Conservation (phyloP, 23 tunicate species). For the Halocynthia aurantium region DNA sequence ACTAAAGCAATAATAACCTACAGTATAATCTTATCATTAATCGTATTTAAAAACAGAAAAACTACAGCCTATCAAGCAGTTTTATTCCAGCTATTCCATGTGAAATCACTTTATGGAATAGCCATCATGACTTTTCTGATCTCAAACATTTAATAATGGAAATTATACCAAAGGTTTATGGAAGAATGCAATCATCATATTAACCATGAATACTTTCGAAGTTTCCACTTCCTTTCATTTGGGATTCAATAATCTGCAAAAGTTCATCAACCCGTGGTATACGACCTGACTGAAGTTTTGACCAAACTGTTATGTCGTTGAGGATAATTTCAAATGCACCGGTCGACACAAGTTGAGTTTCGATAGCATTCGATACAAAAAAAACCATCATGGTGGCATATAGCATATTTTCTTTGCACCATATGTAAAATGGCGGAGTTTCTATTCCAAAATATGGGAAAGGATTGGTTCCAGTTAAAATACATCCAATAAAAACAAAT, state of each 20-base stretch:
- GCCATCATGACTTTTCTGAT: too few species aligned
- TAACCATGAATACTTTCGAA: constrained; percentile 16
- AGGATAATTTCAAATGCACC: constrained; percentile 92
- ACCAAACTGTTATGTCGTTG: constrained; percentile 86
- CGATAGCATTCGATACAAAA: constrained; percentile 87
- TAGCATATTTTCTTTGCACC: constrained; percentile 86
- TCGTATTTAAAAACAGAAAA: too few species aligned
- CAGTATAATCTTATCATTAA: too few species aligned
- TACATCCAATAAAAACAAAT: constrained; percentile 69
- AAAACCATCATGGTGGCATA: constrained; percentile 91
- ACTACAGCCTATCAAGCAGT: too few species aligned
- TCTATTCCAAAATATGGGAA: constrained; percentile 59
- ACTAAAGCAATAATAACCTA: too few species aligned
- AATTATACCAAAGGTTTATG: too few species aligned
- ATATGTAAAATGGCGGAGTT: constrained; percentile 60
- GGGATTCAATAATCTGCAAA: constrained; percentile 78
- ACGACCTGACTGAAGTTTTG: constrained; percentile 83
- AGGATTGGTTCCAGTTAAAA: constrained; percentile 70
- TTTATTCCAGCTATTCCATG: too few species aligned
- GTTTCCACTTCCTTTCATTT: constrained; percentile 32
- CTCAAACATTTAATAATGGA: too few species aligned
- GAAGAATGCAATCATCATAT: neutral
- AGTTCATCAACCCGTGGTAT: constrained; percentile 84
- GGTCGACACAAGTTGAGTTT: constrained; percentile 87
- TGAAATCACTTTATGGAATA: too few species aligned